Percentiles rank a stretch among this genome's conserved stretches.
These are phyloP conservation scores for Stratiomys singularior DNA, from an alignment of 2,888 invertebrate genomes.

Conservation along the genomic window DNA sequence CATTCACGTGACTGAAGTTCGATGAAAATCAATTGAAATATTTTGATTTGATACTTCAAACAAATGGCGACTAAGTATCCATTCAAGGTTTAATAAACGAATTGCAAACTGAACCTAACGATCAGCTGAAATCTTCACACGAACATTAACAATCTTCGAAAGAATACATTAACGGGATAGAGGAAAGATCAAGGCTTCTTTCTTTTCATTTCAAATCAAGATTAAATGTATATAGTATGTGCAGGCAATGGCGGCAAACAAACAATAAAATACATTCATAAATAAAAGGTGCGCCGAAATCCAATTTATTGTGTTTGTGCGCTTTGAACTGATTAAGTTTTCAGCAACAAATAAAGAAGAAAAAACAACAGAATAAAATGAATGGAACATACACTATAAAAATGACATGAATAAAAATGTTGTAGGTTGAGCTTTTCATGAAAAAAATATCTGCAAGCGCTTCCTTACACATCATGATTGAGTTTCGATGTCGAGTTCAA, in stretches of 20 bases:
- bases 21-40: not conserved
- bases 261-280: too few species aligned
- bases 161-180: not conserved
- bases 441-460: not conserved
- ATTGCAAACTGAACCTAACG: not conserved
- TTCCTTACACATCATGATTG: not conserved
- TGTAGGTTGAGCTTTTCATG: not conserved
- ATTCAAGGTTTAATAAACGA: not conserved
- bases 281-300: not conserved
- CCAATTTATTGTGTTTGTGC: not conserved
- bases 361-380: not conserved
- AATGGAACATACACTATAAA: not conserved
- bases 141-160: not conserved
- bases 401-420: conserved; percentile 1
- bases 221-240: too few species aligned
- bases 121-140: conserved; percentile 6
- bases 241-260: too few species aligned
- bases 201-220: too few species aligned
- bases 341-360: not conserved
- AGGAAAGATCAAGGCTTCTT: conserved; percentile 24
- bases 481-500: conserved; percentile 4
- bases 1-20: not conserved
- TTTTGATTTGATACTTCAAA: not conserved
- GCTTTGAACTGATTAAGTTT: not conserved
- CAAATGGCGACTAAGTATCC: not conserved